Evolutionary conservation across 92 coral and sea anemone species (phyloP).

Genomic region (Galaxea fascicularis): DNA sequence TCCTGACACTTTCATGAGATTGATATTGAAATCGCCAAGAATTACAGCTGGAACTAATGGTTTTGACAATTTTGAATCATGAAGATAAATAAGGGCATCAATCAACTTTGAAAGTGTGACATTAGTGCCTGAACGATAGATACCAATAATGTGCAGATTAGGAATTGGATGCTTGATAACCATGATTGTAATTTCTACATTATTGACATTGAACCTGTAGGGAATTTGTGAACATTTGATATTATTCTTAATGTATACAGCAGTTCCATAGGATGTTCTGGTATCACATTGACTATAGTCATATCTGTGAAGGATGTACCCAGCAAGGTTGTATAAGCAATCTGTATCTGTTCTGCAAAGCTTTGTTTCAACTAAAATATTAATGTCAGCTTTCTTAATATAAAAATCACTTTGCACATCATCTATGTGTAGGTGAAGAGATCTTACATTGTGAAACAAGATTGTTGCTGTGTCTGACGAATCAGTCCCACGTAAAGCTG

Average conservation of each 20-base stretch:
- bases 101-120: conserved; percentile 55
- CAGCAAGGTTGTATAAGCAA: background rate
- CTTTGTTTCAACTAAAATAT: background rate
- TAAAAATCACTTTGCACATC: conserved; percentile 37
- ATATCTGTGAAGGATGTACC: background rate
- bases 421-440: conserved; percentile 57
- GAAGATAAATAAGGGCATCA: conserved; percentile 60
- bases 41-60: conserved; percentile 34
- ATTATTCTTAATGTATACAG: conserved; percentile 19
- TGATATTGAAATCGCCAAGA: no score
- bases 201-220: conserved; percentile 43
- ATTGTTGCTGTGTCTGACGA: background rate
- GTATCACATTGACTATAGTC: conserved; percentile 26
- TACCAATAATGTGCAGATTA: conserved; percentile 69
- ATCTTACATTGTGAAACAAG: conserved; percentile 36
- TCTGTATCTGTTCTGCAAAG: background rate
- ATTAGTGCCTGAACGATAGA: conserved; percentile 66
- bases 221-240: conserved; percentile 23
- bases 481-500: background rate
- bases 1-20: no score
- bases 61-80: conserved; percentile 23
- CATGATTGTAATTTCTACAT: conserved; percentile 56
- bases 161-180: conserved; percentile 53
- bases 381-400: conserved; percentile 31
- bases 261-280: conserved; percentile 49